These are phyloP conservation scores for Phyllostomus discolor DNA, from an alignment of 2,113 vertebrate genomes.

Conservation along the genomic window DNA sequence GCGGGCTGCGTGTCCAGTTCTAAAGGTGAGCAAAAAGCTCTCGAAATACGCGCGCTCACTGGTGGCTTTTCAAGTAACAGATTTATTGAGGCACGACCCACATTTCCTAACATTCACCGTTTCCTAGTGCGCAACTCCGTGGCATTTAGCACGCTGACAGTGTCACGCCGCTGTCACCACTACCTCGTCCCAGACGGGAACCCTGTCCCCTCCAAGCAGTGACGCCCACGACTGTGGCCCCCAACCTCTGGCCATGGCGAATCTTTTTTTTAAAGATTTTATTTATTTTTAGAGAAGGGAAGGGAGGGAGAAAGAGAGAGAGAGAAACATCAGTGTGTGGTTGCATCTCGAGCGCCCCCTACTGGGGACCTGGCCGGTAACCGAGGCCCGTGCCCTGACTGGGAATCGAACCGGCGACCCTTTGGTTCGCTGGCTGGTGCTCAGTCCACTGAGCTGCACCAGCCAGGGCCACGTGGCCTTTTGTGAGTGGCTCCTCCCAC, in stretches of 20 bases:
- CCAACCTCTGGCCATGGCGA: rapidly evolving
- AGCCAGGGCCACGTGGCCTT: not conserved
- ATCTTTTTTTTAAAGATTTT: too few relatives aligned
- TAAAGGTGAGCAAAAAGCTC: not conserved
- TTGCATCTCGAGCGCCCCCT: too few relatives aligned
- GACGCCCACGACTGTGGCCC: rapidly evolving
- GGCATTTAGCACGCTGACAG: rapidly evolving
- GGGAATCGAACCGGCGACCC: too few relatives aligned
- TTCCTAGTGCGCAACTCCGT: rapidly evolving
- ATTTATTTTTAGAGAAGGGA: too few relatives aligned
- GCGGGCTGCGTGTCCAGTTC: not conserved
- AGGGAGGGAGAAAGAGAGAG: too few relatives aligned
- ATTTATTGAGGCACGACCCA: not conserved
- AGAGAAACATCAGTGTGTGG: too few relatives aligned
- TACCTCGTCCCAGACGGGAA: too few relatives aligned
- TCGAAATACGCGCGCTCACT: not conserved
- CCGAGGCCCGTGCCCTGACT: too few relatives aligned
- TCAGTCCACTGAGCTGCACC: too few relatives aligned
- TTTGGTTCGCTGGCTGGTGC: too few relatives aligned
- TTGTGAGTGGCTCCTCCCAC: not conserved
- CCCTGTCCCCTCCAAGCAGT: rapidly evolving
- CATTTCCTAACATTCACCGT: rapidly evolving
- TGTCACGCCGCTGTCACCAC: rapidly evolving
- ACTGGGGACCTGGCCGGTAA: too few relatives aligned
- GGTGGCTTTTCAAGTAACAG: not conserved